phyloP scores from a whole-genome alignment of 2,797 vertebrate species.

The Acanthurus lineatus region DNA sequence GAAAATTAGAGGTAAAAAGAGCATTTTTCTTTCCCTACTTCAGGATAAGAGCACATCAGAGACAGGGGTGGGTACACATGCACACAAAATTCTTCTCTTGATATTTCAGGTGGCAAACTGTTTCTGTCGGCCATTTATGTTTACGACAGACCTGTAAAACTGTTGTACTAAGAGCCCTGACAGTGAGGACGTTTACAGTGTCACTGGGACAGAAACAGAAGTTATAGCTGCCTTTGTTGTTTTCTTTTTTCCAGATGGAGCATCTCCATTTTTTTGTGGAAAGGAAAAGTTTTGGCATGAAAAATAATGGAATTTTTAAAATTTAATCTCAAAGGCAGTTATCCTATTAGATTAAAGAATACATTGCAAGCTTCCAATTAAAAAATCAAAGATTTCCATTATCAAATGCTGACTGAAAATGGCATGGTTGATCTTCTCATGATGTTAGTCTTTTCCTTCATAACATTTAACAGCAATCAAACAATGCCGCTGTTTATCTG shows the following conservation, averaged over 20 bases:
- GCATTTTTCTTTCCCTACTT: slow-evolving; percentile 38
- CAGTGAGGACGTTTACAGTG: slow-evolving; percentile 8
- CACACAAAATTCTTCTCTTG: not conserved
- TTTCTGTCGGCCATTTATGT: slow-evolving; percentile 12
- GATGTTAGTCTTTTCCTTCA: slow-evolving; percentile 29
- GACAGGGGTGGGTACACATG: not conserved
- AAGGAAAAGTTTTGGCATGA: slow-evolving; percentile 9
- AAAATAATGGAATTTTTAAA: not conserved
- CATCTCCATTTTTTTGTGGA: slow-evolving; percentile 6
- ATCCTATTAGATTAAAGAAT: slow-evolving; percentile 40
- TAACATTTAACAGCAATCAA: slow-evolving; percentile 49
- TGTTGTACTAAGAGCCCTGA: not conserved
- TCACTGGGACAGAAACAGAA: not conserved
- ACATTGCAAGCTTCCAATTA: slow-evolving; percentile 47
- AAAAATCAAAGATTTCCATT: slow-evolving; percentile 48
- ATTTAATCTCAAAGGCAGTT: not conserved
- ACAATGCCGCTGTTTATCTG: slow-evolving; percentile 42
- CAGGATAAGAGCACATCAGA: slow-evolving; percentile 41
- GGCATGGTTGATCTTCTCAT: not conserved
- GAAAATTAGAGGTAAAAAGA: not conserved
- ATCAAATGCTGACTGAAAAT: slow-evolving; percentile 40
- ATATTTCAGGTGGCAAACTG: slow-evolving; percentile 13
- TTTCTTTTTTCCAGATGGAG: not conserved
- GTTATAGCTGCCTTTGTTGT: not conserved
- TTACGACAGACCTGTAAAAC: slow-evolving; percentile 9